Evolutionary conservation across 1,140 invertebrate species (phyloP).

Genomic region (Drosophila willistoni): DNA sequence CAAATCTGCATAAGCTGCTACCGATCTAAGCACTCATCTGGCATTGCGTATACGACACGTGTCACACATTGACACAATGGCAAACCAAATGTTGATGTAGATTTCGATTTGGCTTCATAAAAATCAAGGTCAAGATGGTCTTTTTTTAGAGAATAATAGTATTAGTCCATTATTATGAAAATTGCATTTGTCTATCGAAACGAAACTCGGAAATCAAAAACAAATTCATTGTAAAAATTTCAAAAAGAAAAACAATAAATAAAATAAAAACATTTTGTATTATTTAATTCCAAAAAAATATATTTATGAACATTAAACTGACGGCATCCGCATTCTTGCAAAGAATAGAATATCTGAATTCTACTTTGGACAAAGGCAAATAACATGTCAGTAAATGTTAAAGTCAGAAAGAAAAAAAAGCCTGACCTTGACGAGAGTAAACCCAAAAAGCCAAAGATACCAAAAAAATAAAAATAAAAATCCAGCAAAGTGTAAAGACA

Average conservation of each 20-base stretch:
- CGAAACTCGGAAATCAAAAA: background rate
- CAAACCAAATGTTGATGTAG: background rate
- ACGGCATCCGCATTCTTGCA: conserved; percentile 8
- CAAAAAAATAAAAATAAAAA: conserved; percentile 22
- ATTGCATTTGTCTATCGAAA: background rate
- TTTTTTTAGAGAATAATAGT: background rate
- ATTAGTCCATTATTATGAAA: conserved; percentile 1
- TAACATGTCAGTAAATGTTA: conserved; percentile 6
- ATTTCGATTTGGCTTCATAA: background rate
- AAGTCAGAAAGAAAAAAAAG: background rate
- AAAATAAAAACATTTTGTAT: background rate
- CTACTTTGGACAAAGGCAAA: background rate
- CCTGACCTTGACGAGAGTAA: conserved; percentile 39
- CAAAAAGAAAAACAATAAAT: too few species aligned
- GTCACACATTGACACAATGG: too few species aligned
- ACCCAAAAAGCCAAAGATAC: conserved; percentile 20
- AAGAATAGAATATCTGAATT: background rate
- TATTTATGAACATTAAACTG: background rate
- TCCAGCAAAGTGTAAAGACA: conserved; percentile 1
- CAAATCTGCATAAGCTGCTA: too few species aligned
- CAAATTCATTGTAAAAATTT: background rate
- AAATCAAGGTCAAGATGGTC: background rate
- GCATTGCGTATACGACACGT: too few species aligned
- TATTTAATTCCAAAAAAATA: background rate
- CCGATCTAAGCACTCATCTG: too few species aligned